Evolutionary conservation across 2,113 vertebrate species (phyloP), one percentile per base, ranked within the genome.

Genomic region (Erpornis zantholeuca): DNA sequence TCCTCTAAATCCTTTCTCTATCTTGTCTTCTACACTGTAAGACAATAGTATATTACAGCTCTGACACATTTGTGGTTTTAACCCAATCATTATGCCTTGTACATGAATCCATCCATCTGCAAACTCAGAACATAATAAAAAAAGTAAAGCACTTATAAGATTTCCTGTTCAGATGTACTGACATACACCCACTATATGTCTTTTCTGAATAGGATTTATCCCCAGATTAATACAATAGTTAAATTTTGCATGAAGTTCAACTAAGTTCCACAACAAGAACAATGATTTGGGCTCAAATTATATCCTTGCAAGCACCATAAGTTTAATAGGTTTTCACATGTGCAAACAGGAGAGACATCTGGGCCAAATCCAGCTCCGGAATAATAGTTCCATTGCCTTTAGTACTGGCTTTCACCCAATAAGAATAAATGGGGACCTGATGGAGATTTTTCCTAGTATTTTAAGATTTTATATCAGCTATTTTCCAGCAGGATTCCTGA

Each of bases 361-460:
- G 94, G 73, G 83, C 45, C 40, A 72, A 79, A 91, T 95, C 73
- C 91, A 94, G 65, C 28, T 78, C 56, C 64, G 19, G 64, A 92
- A 86, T 75, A 94, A 90, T 75, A 85, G 78, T 24, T 82, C 77
- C 72, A 71, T 88, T 94, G 86, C 65, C 83, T 89, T 82, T 53
- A 82, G 56, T 22, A 12, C n/a, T 96, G 91, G 92, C 89, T 91
- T 79, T 92, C 31, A 82, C 57, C 77, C 94, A 94, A 23, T 33
- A 27, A n/a, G 77, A 52, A 91, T 92, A 90, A 97, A 78, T 1
- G 5, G n/a, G 33, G 42, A 38, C 44, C 52, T 57, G 29, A 81
- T 92, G 50, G 47, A 92, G 54, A 57, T 38, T 81, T 95, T 85
- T 80, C 64, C 53, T 56, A 83, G 36, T 16, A 81, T 71, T 95